Evolutionary conservation across 2,888 invertebrate genomes (phyloP), one percentile per base, ranked within the genome.

Genomic region (Ophioninae sp.): DNA sequence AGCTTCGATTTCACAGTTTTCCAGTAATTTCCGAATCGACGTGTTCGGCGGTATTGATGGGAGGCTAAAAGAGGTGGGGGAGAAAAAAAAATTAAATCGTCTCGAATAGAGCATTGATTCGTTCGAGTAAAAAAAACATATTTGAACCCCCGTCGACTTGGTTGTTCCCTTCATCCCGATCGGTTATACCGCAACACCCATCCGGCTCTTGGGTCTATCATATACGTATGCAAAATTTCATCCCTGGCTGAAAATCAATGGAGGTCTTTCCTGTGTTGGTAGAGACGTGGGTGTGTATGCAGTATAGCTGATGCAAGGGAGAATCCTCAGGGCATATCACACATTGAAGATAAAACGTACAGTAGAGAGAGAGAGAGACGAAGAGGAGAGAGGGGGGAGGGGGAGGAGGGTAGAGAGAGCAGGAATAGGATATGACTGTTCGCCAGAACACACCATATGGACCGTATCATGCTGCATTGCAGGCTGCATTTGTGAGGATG

Each of bases 341-440:
- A 74, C 71, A 72, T 83, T 63, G 79, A 76, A 79, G 72, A 83
- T 83, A 79, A 71, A 78, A 76, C 51, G 71, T 76, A 63, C 71
- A 65, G 76, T 61, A 65, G 68, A 58, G 61, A 37, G 68, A 67
- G 72, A 22, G 58, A 63, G 20, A 17, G 30, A n/a, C n/a, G n/a
- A n/a, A n/a, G n/a, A n/a, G n/a, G n/a, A 44, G 30, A 30, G 51
- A 68, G 59, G 20, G 3, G 30, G 30, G 3, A 3, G 30, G 30
- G 30, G 30, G 30, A 3, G 30, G 30, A 3, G 30, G 30, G 3
- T 30, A 30, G 30, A 30, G 30, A 30, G 30, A 30, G 30, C 30
- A 30, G 65, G 65, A 69, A 69, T 59, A 64, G 79, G 51, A 74
- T 64, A 72, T 64, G 63, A 64, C 72, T 74, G 78, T 68, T 67